phyloP scores from a whole-genome alignment of 2,113 vertebrate species.

The Gymnarchus niloticus region DNA sequence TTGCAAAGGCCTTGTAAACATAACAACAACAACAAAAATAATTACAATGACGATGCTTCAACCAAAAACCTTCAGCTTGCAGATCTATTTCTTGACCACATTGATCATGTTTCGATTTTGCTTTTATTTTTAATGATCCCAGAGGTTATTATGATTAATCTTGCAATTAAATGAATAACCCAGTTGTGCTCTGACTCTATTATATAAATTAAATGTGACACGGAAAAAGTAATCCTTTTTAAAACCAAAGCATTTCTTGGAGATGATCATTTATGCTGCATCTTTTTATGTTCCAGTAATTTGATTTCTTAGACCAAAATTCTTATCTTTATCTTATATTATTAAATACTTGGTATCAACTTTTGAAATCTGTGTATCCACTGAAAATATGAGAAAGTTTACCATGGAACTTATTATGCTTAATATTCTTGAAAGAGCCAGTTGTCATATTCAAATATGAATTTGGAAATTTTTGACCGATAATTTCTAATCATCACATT shows the following conservation, averaged over 20 bases:
- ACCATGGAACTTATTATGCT: background rate
- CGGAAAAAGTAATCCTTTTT: background rate
- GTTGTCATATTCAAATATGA: background rate
- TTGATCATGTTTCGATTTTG: no score
- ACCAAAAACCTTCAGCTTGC: background rate
- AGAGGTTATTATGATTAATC: no score
- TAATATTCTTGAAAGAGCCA: background rate
- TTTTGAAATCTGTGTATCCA: background rate
- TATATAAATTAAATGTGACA: background rate
- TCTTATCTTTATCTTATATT: background rate
- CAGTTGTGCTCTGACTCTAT: background rate
- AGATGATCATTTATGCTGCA: background rate
- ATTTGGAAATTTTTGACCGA: background rate
- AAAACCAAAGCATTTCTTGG: no score
- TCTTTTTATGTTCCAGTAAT: background rate
- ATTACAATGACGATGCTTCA: background rate
- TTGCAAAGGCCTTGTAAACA: slow-evolving; percentile 4
- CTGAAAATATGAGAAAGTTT: background rate
- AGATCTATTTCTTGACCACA: background rate
- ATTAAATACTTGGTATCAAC: background rate
- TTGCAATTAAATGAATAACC: no score
- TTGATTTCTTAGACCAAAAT: background rate
- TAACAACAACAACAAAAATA: background rate
- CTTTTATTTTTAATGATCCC: no score
- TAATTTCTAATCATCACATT: background rate